A percentile compares a stretch with the other conserved stretches of the same genome.
phyloP scores from a whole-genome alignment of 2,113 vertebrate species.

The Hippocampus mohnikei region DNA sequence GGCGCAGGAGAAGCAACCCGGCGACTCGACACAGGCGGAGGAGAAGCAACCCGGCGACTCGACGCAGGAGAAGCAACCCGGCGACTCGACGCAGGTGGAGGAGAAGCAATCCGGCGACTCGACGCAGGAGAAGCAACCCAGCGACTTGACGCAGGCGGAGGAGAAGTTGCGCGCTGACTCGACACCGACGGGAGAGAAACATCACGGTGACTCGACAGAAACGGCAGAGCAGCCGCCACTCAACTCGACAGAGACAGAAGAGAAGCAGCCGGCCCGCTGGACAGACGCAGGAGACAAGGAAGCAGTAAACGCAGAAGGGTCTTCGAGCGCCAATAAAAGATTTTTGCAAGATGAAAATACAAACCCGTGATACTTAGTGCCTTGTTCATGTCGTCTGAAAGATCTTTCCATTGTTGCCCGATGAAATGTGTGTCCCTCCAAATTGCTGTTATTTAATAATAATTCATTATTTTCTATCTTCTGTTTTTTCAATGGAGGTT shows the following conservation, averaged over 20 bases:
- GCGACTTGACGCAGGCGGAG: background rate
- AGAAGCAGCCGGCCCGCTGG: background rate
- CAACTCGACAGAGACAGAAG: background rate
- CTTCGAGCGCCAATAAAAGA: slow-evolving; percentile 14
- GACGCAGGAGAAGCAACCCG: background rate
- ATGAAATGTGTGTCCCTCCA: slow-evolving; percentile 6
- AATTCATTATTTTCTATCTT: background rate
- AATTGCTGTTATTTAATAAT: background rate
- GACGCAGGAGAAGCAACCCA: background rate
- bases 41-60: background rate
- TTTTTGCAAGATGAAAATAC: slow-evolving; percentile 39
- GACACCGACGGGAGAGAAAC: background rate
- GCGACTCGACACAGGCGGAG: background rate
- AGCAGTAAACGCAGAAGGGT: background rate
- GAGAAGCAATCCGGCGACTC: background rate
- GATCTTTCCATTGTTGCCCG: background rate
- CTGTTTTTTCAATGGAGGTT: background rate
- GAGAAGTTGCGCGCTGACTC: background rate
- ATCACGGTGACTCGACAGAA: background rate
- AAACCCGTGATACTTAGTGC: slow-evolving; percentile 37
- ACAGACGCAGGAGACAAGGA: background rate
- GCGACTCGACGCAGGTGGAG: background rate
- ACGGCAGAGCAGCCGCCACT: background rate
- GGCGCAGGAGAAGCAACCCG: background rate
- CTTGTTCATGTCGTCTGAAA: slow-evolving; percentile 12